Percentiles rank a stretch among this genome's conserved stretches.
Conservation (phyloP, 2,113 vertebrate species). For the Carlito syrichta region DNA sequence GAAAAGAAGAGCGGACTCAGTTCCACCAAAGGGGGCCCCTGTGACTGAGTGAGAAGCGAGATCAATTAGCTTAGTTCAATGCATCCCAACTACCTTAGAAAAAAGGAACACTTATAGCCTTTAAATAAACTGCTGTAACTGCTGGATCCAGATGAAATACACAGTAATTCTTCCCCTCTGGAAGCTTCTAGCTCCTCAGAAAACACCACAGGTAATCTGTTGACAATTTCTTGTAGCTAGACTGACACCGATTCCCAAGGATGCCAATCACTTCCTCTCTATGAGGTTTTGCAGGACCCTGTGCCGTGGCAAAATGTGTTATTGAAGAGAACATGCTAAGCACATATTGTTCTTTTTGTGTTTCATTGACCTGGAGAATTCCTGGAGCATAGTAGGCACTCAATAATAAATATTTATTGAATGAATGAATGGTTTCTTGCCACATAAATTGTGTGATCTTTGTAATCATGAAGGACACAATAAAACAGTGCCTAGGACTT, state of each 20-base stretch:
- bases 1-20: neutral
- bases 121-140: neutral
- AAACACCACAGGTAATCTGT: neutral
- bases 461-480: neutral
- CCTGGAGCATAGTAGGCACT: neutral
- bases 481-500: neutral
- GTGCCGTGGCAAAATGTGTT: neutral
- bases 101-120: neutral
- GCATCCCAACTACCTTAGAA: neutral
- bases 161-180: neutral
- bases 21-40: neutral
- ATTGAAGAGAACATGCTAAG: neutral
- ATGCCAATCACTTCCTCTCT: conserved; percentile 24
- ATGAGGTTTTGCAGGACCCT: neutral
- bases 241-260: neutral
- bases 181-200: neutral
- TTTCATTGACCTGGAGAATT: neutral
- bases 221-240: conserved; percentile 14
- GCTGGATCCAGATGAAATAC: neutral
- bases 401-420: neutral
- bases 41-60: neutral
- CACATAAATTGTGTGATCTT: neutral
- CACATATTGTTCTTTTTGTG: neutral
- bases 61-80: neutral
- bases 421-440: neutral